phyloP scores from a whole-genome alignment of 2,888 invertebrate species.

The Nephrotoma appendiculata region DNA sequence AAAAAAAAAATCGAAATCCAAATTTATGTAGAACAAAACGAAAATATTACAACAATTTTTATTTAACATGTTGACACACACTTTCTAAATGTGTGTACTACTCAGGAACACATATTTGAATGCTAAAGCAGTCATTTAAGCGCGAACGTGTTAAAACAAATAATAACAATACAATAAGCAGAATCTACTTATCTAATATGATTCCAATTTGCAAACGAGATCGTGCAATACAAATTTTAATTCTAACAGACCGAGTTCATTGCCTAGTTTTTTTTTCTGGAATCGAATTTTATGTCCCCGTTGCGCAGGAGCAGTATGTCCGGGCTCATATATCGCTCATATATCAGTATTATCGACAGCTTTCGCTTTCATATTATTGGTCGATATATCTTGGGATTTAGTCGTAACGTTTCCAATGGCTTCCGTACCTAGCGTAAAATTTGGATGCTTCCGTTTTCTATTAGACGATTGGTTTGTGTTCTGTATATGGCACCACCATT shows the following conservation, averaged over 20 bases:
- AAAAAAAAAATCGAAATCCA: too few species aligned
- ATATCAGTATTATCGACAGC: conserved; percentile 20
- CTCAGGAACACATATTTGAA: too few species aligned
- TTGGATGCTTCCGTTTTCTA: conserved; percentile 5
- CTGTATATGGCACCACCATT: too few species aligned
- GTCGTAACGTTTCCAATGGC: conserved; percentile 18
- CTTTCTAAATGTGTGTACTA: too few species aligned
- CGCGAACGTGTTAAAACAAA: too few species aligned
- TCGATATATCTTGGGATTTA: background rate
- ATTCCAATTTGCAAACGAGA: conserved; percentile 39
- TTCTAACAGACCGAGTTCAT: conserved; percentile 23
- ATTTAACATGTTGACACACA: too few species aligned
- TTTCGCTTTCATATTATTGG: conserved; percentile 10
- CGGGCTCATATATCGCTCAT: conserved; percentile 41
- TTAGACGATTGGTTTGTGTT: conserved; percentile 6
- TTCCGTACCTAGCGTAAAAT: conserved; percentile 13
- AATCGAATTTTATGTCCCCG: conserved; percentile 30
- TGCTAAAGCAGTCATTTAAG: too few species aligned
- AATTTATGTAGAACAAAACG: too few species aligned
- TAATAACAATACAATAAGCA: too few species aligned
- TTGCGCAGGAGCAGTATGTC: conserved; percentile 43
- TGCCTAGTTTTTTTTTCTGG: conserved; percentile 21
- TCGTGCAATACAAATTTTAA: conserved; percentile 40
- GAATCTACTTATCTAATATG: too few species aligned
- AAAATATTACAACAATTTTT: too few species aligned